Base-by-base conservation (phyloP, 1,140 invertebrate genomes). In the Dinothrombium tinctorium region DNA sequence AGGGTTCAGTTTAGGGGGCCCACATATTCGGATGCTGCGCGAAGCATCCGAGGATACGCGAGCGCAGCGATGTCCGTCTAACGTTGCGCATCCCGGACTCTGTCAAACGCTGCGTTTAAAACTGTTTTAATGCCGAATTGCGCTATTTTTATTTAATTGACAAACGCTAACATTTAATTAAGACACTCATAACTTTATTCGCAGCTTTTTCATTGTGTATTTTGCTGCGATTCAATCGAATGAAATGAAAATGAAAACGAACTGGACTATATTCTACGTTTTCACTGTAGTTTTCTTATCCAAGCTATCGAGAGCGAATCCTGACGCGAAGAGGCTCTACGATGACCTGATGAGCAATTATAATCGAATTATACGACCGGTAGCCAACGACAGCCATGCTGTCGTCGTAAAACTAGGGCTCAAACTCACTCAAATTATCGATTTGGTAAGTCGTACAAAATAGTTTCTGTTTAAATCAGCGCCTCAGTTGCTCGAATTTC, bases 281-380 rank as follows among this genome's bases (percentile, higher is more conserved):
- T 28, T 28, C 8, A n/a, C 26, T n/a, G 8, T 7, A 9, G 8
- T 28, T 28, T 32, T 32, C 5, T 12, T 17, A 4, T 32, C 17
- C 12, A 32, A 32, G 29, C n/a, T 32, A 28, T 8, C n/a, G 5
- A 32, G 17, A 14, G 4, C 29, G 4, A 32, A 32, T 32, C 29
- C 29, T 14, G 29, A 32, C 61, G 80, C 82, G 49, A 86, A 86
- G 67, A 69, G 81, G 58, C 72, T 89, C 50, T 89, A 89, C 67
- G 82, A 90, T 67, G 82, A 89, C 62, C 69, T 89, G 47, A 69
- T 94, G 49, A 82, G 76, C 55, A 87, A 89, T 62, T 98, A 99
- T 68, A 98, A 98, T 67, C 72, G 86, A 51, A 75, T 95, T 55
- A 92, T 94, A 53, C 66, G 90, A 53, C 92, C 92, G 37, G 87